Conservation (phyloP, 2,113 vertebrate genomes). For the Thermophis baileyi region DNA sequence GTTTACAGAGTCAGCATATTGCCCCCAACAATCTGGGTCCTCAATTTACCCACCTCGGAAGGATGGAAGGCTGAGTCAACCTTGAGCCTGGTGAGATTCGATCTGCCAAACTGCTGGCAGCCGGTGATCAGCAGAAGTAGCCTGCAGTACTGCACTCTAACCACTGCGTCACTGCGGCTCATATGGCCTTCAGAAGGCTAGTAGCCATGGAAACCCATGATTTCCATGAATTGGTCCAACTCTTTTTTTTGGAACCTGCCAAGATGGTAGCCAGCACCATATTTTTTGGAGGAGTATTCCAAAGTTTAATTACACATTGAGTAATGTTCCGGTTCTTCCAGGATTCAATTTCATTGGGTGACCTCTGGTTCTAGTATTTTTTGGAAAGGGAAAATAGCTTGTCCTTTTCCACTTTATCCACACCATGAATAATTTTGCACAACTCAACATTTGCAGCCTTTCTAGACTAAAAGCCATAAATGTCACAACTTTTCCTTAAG, state of each 20-base stretch:
- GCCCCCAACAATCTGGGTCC: too few species aligned
- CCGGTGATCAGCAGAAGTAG: too few species aligned
- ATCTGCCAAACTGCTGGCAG: too few species aligned
- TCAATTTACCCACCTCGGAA: too few species aligned
- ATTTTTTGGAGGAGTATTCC: background rate
- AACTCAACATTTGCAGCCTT: background rate
- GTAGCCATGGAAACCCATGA: background rate
- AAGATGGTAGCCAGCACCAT: background rate
- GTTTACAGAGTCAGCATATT: too few species aligned
- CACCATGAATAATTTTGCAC: background rate
- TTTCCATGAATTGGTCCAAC: background rate
- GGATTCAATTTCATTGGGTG: background rate
- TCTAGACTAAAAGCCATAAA: background rate
- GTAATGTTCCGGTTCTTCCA: background rate
- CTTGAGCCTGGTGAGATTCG: too few species aligned
- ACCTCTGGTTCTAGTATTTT: background rate
- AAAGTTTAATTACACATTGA: background rate
- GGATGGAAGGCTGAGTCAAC: too few species aligned
- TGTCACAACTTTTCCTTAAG: background rate
- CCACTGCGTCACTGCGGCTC: too few species aligned
- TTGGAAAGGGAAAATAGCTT: background rate
- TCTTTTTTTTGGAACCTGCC: background rate
- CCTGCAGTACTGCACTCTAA: too few species aligned
- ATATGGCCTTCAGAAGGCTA: background rate
- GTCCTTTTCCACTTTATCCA: background rate